Percentiles rank a stretch among this genome's conserved stretches.
Conservation (phyloP, 2,797 vertebrate species). For the Myripristis jacobus region DNA sequence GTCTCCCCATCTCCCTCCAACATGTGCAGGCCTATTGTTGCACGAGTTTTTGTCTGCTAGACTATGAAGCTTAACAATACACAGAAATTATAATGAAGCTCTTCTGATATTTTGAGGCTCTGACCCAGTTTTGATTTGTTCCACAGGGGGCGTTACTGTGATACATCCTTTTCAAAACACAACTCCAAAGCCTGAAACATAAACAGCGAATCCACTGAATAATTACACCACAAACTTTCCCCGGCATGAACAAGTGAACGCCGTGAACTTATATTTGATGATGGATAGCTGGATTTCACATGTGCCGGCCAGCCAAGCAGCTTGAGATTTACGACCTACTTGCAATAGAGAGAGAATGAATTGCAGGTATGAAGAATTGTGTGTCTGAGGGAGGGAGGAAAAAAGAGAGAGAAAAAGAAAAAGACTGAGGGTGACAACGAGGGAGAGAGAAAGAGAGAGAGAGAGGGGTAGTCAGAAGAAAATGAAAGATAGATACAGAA, state of each 20-base stretch:
- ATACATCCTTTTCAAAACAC: slow-evolving; percentile 55
- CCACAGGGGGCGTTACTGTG: slow-evolving; percentile 54
- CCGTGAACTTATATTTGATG: slow-evolving; percentile 18
- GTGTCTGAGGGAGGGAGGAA: background rate
- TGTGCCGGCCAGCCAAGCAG: slow-evolving; percentile 29
- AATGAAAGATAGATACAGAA: slow-evolving; percentile 43
- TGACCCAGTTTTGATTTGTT: slow-evolving; percentile 81
- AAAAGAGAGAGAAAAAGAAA: slow-evolving; percentile 15
- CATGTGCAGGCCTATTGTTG: slow-evolving; percentile 73
- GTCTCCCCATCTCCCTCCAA: slow-evolving; percentile 55
- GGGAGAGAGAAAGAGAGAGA: slow-evolving; percentile 23
- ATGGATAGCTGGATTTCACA: slow-evolving; percentile 22
- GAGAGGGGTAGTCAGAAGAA: slow-evolving; percentile 19
- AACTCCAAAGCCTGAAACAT: slow-evolving; percentile 49
- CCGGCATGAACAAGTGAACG: slow-evolving; percentile 15
- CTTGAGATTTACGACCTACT: slow-evolving; percentile 19
- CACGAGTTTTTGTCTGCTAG: slow-evolving; percentile 69
- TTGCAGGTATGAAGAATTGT: slow-evolving; percentile 22
- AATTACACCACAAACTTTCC: slow-evolving; percentile 30
- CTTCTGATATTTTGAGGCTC: slow-evolving; percentile 73
- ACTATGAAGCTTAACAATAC: slow-evolving; percentile 67
- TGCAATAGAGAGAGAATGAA: slow-evolving; percentile 8
- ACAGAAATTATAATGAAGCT: slow-evolving; percentile 74
- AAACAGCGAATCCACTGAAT: too few relatives aligned
- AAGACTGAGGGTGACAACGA: slow-evolving; percentile 14